Evolutionary conservation across 2,888 invertebrate species (phyloP).

Genomic region (Drosophila eohydei): DNA sequence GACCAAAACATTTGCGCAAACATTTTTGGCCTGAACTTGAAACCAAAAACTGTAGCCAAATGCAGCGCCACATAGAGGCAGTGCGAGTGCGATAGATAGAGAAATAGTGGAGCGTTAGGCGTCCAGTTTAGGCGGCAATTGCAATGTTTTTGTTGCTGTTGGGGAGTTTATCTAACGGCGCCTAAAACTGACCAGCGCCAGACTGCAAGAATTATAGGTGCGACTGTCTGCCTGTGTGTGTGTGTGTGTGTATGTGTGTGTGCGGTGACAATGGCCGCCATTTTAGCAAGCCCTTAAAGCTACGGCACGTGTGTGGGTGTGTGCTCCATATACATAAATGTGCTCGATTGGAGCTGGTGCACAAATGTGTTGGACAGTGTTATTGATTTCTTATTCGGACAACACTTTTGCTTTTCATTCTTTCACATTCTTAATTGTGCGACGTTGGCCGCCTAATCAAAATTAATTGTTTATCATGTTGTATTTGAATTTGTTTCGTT

Average conservation of each 20-base stretch:
- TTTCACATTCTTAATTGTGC: constrained; percentile 71
- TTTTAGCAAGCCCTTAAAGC: constrained; percentile 55
- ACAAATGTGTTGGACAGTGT: constrained; percentile 22
- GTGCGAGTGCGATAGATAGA: constrained; percentile 2
- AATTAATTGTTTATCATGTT: constrained; percentile 83
- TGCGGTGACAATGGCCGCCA: constrained; percentile 81
- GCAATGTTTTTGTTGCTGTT: constrained; percentile 26
- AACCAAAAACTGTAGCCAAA: constrained; percentile 62
- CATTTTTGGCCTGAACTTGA: constrained; percentile 76
- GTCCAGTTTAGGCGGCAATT: constrained; percentile 17
- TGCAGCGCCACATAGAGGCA: constrained; percentile 39
- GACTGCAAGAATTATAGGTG: constrained; percentile 76
- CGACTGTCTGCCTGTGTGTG: constrained; percentile 17
- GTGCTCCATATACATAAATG: constrained; percentile 53
- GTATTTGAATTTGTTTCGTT: constrained; percentile 71
- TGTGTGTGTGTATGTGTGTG: constrained; percentile 32
- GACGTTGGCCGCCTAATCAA: constrained; percentile 73
- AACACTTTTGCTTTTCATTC: constrained; percentile 63
- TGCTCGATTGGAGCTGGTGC: constrained; percentile 19
- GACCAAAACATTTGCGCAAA: constrained; percentile 46
- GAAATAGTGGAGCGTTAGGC: constrained; percentile 26
- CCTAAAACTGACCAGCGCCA: constrained; percentile 74
- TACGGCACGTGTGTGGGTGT: constrained; percentile 20
- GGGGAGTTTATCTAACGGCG: constrained; percentile 69
- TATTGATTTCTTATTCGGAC: constrained; percentile 59